Percentiles rank a stretch among this genome's conserved stretches.
Evolutionary conservation across 2,888 invertebrate species (phyloP).

Genomic region (Phania funesta): DNA sequence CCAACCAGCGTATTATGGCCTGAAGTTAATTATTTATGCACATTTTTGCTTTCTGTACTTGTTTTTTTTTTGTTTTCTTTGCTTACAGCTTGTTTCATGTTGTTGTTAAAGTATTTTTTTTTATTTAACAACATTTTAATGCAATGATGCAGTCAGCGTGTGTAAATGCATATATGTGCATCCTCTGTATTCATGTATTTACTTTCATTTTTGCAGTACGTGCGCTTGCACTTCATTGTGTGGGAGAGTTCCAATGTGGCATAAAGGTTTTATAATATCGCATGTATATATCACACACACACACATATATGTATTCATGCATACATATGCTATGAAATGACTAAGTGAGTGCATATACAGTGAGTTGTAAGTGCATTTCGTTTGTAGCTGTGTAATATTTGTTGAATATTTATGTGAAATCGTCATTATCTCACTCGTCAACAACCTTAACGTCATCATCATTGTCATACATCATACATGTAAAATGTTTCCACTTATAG

Average conservation of each 20-base stretch:
- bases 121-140: conserved; percentile 62
- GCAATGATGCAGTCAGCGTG: conserved; percentile 48
- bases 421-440: conserved; percentile 18
- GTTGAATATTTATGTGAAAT: conserved; percentile 13
- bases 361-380: background rate
- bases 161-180: background rate
- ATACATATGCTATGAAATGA: background rate
- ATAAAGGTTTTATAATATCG: conserved; percentile 9
- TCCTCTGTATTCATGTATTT: background rate
- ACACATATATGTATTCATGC: background rate
- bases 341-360: background rate
- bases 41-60: conserved; percentile 41
- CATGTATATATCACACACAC: background rate
- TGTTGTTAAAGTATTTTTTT: conserved; percentile 11
- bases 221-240: background rate
- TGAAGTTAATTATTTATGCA: conserved; percentile 66
- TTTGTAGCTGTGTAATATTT: conserved; percentile 21
- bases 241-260: background rate
- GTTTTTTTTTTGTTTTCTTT: background rate
- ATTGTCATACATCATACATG: conserved; percentile 41
- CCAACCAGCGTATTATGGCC: conserved; percentile 40
- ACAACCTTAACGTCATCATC: conserved; percentile 28
- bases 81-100: conserved; percentile 4
- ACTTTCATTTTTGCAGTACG: background rate
- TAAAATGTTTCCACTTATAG: conserved; percentile 53